Base-by-base conservation (phyloP, 2,113 vertebrate species). In the Callocephalon fimbriatum region DNA sequence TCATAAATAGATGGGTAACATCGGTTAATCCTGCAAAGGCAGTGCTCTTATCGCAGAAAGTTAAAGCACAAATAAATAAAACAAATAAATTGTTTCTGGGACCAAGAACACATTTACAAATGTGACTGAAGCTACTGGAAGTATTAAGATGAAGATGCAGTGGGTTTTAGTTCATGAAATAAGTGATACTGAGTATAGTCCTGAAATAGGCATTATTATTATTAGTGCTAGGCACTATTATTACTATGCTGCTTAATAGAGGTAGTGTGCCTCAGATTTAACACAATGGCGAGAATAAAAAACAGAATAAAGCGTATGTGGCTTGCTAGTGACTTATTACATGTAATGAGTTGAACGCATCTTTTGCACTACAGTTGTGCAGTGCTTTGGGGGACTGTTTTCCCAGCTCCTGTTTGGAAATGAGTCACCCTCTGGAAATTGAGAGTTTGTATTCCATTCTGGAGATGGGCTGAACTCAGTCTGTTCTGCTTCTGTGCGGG, bases 41-140 rank as follows among this genome's bases (percentile, higher is more conserved):
- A 90, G 26, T 1, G 12, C 45, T 88, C 84, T 97, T 96, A 93
- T 95, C 91, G 27, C 65, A 48, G 42, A 20, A 62, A 67, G 45
- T 95, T 85, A 73, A 48, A 86, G 84, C 65, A 37, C 58, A 94
- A 93, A 96, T 87, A 92, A 94, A 97, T 92, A 58, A 58, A 35
- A 35, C 47, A 93, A 93, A 96, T 88, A 92, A 93, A 97, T 92
- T 81, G 88, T 92, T 93, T 94, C 82, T 95, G 81, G 59, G 74
- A 75, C 66, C 86, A 44, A 47, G 79, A 96, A 94, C 73, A 44
- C 87, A 96, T 96, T 97, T 96, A 88, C 89, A 91, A 97, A 96
- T 51, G 66, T 83, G 91, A 92, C 80, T 71, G 59, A 89, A 86
- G 62, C 80, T 68, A 8, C 68, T 31, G 56, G 74, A 65, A 42